phyloP scores from a whole-genome alignment of 2,797 vertebrate genomes.

The Bradypodion pumilum region DNA sequence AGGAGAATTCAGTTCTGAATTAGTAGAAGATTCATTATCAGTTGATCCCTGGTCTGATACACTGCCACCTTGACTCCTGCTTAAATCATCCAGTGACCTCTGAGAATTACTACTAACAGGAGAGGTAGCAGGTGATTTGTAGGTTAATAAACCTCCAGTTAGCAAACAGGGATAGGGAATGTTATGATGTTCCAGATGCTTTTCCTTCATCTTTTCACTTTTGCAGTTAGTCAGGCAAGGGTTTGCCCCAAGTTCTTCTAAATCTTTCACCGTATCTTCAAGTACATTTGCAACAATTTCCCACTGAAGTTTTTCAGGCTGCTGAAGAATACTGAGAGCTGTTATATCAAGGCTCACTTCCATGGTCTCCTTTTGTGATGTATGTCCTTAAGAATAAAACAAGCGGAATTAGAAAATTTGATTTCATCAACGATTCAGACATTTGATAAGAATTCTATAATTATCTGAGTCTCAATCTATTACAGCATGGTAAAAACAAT shows the following conservation, averaged over 20 bases:
- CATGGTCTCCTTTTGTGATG: slow-evolving; percentile 94
- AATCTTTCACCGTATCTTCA: slow-evolving; percentile 97
- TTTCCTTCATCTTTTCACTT: slow-evolving; percentile 93
- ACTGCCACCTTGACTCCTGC: slow-evolving; percentile 91
- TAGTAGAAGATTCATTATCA: slow-evolving; percentile 93
- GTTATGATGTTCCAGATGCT: slow-evolving; percentile 92
- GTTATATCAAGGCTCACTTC: slow-evolving; percentile 94
- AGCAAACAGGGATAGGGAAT: slow-evolving; percentile 98
- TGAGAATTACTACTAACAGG: slow-evolving; percentile 84
- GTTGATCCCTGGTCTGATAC: slow-evolving; percentile 90
- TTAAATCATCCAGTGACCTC: slow-evolving; percentile 87
- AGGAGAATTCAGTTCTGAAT: slow-evolving; percentile 88
- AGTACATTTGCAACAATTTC: slow-evolving; percentile 97
- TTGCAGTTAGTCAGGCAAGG: slow-evolving; percentile 87
- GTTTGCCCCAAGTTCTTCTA: slow-evolving; percentile 96
- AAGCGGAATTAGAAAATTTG: slow-evolving; percentile 29
- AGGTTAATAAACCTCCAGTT: slow-evolving; percentile 93
- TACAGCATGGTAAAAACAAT: background rate
- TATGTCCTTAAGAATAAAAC: slow-evolving; percentile 82
- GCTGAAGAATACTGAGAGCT: slow-evolving; percentile 94
- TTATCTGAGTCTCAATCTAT: background rate
- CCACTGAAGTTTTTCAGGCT: slow-evolving; percentile 98
- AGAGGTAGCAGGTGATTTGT: slow-evolving; percentile 89
- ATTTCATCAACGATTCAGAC: slow-evolving; percentile 4
- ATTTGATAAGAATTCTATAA: background rate